Evolutionary conservation across 2,797 vertebrate genomes (phyloP).

Genomic region (Syngnathus rostellatus): DNA sequence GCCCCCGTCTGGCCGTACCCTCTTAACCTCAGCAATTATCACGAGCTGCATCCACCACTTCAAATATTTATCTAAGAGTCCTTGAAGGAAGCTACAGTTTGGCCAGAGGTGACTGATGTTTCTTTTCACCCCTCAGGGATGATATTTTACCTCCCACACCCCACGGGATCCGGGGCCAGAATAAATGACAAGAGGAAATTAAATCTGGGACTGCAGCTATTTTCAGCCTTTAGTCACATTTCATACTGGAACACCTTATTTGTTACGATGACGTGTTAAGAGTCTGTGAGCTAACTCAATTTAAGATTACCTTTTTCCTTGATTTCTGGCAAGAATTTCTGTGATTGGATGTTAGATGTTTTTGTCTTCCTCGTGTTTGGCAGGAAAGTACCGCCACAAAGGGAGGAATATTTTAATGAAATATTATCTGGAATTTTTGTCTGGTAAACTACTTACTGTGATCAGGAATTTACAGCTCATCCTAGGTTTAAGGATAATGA

Average conservation of each 20-base stretch:
- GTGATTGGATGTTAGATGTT: constrained; percentile 8
- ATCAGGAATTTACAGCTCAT: background rate
- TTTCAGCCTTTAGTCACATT: constrained; percentile 45
- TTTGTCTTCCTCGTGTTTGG: constrained; percentile 9
- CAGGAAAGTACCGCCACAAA: background rate
- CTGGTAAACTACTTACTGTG: background rate
- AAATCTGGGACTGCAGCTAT: constrained; percentile 46
- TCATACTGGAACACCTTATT: constrained; percentile 29
- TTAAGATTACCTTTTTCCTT: constrained; percentile 13
- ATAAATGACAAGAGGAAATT: constrained; percentile 61
- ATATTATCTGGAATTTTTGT: background rate
- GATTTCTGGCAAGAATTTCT: constrained; percentile 9
- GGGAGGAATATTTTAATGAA: background rate
- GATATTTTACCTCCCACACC: constrained; percentile 48
- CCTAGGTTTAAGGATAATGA: no score
- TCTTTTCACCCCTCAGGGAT: constrained; percentile 18
- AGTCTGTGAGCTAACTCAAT: constrained; percentile 17
- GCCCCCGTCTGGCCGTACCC: constrained; percentile 1
- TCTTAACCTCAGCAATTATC: constrained; percentile 33
- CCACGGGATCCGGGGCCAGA: constrained; percentile 36
- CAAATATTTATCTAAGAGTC: constrained; percentile 35
- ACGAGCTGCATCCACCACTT: constrained; percentile 24
- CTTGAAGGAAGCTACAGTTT: constrained; percentile 25
- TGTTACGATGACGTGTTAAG: constrained; percentile 18
- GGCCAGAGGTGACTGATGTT: constrained; percentile 20